phyloP scores from a whole-genome alignment of 1,140 invertebrate genomes.

The Drosophila elegans region DNA sequence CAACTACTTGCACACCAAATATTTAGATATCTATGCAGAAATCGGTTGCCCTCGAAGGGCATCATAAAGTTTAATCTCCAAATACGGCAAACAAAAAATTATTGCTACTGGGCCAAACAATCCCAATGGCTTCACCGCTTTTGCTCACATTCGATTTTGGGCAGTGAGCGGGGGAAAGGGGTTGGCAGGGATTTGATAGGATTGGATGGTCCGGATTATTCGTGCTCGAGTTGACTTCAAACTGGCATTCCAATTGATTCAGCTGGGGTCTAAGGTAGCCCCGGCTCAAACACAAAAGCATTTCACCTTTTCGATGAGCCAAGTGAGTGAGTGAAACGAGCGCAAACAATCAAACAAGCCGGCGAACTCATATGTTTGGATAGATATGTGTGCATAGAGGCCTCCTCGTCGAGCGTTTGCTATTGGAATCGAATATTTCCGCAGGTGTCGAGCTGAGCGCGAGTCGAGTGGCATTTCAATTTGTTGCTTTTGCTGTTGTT shows the following conservation, averaged over 20 bases:
- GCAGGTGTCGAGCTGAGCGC: conserved; percentile 68
- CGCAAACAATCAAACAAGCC: conserved; percentile 47
- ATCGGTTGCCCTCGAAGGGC: conserved; percentile 24
- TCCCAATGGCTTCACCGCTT: conserved; percentile 8
- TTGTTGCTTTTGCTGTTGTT: conserved; percentile 54
- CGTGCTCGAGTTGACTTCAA: conserved; percentile 47
- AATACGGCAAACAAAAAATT: conserved; percentile 45
- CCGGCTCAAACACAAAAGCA: conserved; percentile 33
- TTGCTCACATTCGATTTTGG: conserved; percentile 31
- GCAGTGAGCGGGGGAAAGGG: conserved; percentile 3
- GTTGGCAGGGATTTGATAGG: conserved; percentile 17
- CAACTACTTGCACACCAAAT: conserved; percentile 14
- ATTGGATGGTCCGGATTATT: conserved; percentile 47
- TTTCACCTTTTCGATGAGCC: conserved; percentile 56
- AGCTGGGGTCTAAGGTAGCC: conserved; percentile 43
- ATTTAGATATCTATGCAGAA: conserved; percentile 21
- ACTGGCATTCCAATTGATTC: conserved; percentile 54
- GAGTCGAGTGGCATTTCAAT: conserved; percentile 76
- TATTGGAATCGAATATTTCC: conserved; percentile 69
- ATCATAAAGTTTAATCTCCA: conserved; percentile 40
- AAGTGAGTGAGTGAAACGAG: conserved; percentile 39
- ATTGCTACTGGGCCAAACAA: conserved; percentile 17
- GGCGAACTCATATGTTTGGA: conserved; percentile 19
- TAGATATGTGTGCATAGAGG: conserved; percentile 47
- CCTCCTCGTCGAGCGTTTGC: conserved; percentile 50